Evolutionary conservation across 2,113 vertebrate species (phyloP).

Genomic region (Mirza zaza): DNA sequence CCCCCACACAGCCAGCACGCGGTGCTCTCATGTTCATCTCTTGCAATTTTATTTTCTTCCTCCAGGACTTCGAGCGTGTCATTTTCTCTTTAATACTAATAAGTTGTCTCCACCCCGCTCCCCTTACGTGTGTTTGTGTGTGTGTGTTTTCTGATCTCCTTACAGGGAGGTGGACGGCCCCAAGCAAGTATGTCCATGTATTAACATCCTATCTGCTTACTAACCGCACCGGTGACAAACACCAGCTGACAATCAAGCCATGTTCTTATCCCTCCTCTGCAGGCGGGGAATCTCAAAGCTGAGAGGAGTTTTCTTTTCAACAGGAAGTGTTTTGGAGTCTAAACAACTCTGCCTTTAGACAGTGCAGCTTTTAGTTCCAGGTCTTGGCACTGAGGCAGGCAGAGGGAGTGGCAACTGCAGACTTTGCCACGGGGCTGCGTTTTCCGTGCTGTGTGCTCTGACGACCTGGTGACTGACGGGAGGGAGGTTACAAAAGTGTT

Average conservation of each 20-base stretch:
- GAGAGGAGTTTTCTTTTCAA: not conserved
- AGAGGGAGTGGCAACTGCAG: not conserved
- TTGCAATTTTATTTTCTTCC: not conserved
- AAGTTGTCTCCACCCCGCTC: not conserved
- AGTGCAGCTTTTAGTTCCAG: not conserved
- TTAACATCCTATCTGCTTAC: not conserved
- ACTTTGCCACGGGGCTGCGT: not conserved
- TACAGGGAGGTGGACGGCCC: not conserved
- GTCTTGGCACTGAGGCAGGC: not conserved
- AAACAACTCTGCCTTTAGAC: not conserved
- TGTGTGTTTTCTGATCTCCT: not conserved
- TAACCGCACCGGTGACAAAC: not conserved
- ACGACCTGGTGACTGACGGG: not conserved
- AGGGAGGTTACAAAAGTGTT: not conserved
- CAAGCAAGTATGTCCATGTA: not conserved
- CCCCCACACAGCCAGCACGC: not conserved
- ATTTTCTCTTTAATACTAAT: conserved; percentile 22
- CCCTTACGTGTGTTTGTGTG: accelerated
- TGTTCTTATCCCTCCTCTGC: not conserved
- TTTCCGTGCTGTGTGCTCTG: not conserved
- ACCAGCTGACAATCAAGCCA: not conserved
- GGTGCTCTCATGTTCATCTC: not conserved
- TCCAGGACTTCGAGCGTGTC: not conserved
- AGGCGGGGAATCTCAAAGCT: not conserved
- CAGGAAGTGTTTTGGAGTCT: not conserved